Percentiles rank a stretch among this genome's conserved stretches.
phyloP scores from a whole-genome alignment of 2,797 vertebrate species.

The Prionace glauca region DNA sequence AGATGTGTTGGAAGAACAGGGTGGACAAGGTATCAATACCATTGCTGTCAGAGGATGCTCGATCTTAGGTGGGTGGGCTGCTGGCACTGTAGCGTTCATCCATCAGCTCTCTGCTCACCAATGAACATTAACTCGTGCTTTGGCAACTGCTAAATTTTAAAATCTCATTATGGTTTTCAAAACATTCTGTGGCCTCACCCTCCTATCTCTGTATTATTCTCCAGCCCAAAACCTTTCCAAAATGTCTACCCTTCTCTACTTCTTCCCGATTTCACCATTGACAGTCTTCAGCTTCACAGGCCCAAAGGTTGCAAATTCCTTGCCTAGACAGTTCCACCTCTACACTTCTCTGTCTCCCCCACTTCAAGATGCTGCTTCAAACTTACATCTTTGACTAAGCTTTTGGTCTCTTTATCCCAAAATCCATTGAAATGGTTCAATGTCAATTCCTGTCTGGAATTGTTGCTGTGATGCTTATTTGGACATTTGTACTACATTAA shows the following conservation, averaged over 20 bases:
- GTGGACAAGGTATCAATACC: background rate
- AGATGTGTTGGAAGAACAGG: background rate
- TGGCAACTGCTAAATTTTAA: background rate
- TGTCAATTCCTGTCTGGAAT: background rate
- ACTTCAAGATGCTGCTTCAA: background rate
- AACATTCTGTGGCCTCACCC: background rate
- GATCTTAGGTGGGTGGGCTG: background rate
- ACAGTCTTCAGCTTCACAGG: background rate
- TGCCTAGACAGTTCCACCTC: background rate
- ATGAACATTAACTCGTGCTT: too few species aligned
- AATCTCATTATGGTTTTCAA: background rate
- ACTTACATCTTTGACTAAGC: background rate
- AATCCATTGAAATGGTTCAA: background rate
- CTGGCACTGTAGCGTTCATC: background rate
- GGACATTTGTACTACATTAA: background rate
- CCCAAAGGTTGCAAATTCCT: background rate
- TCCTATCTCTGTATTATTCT: background rate
- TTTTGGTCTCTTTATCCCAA: background rate
- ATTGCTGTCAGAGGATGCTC: background rate
- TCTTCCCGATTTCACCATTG: too few species aligned
- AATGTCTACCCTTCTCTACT: background rate
- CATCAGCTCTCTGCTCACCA: background rate
- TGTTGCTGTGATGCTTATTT: background rate
- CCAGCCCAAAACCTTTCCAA: background rate
- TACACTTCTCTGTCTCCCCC: background rate